Evolutionary conservation across 2,113 vertebrate genomes (phyloP).

Genomic region (Vimba vimba): DNA sequence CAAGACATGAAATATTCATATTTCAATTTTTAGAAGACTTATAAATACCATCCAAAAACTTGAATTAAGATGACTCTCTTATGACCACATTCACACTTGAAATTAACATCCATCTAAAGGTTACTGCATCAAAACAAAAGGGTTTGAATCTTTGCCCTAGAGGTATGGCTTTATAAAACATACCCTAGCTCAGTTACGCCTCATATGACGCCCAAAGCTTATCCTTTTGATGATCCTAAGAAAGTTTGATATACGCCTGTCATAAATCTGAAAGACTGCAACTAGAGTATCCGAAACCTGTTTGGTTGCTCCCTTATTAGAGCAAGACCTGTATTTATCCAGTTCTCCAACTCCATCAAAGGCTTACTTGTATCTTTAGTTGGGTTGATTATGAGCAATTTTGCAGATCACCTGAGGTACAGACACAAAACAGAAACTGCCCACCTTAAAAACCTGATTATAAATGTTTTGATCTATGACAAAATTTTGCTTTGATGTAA

Average conservation of each 20-base stretch:
- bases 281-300: neutral
- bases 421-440: neutral
- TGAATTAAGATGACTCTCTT: neutral
- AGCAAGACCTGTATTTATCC: neutral
- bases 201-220: neutral
- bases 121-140: neutral
- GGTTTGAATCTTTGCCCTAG: neutral
- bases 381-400: slow-evolving; percentile 20
- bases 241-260: neutral
- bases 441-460: neutral
- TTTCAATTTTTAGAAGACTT: slow-evolving; percentile 67
- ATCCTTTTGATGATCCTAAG: neutral
- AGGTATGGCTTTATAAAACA: neutral
- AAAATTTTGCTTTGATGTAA: neutral
- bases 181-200: neutral
- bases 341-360: slow-evolving; percentile 16
- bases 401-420: neutral
- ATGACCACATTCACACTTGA: neutral
- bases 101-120: neutral
- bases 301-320: neutral
- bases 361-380: neutral
- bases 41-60: slow-evolving; percentile 58
- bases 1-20: slow-evolving; percentile 73
- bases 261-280: neutral
- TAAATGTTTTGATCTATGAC: neutral